Conservation (phyloP, 2,888 invertebrate genomes). For the Ischnus inquisitorius region DNA sequence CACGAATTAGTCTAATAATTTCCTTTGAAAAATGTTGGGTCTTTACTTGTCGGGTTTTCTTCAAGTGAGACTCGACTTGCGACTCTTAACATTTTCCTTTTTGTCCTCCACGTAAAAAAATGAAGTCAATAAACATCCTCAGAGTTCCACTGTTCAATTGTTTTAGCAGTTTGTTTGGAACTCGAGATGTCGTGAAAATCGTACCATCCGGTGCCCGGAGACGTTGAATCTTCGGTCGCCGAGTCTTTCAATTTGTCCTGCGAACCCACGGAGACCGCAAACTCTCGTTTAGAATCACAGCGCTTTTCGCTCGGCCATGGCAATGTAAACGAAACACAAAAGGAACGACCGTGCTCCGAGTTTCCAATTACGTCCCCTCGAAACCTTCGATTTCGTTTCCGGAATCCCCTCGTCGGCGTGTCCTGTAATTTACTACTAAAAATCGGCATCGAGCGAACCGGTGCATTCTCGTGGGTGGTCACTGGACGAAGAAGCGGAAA, state of each 20-base stretch:
- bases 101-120: neutral
- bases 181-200: neutral
- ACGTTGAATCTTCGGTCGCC: conserved; percentile 1
- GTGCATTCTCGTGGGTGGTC: conserved; percentile 48
- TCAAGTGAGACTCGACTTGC: conserved; percentile 2
- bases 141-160: neutral
- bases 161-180: neutral
- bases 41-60: conserved; percentile 32
- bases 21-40: conserved; percentile 32
- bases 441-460: conserved; percentile 15
- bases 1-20: conserved; percentile 43
- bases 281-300: conserved; percentile 44
- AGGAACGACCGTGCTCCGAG: conserved; percentile 22
- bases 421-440: conserved; percentile 54
- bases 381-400: conserved; percentile 63
- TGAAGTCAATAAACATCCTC: too few species aligned
- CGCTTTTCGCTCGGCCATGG: neutral
- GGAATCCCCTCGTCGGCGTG: conserved; percentile 40
- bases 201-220: neutral
- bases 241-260: conserved; percentile 55
- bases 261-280: conserved; percentile 48
- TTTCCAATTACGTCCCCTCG: conserved; percentile 56
- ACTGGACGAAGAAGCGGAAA: neutral
- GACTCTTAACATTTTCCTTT: neutral
- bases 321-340: conserved; percentile 15